These are phyloP conservation scores for Eupleurogrammus muticus DNA, from an alignment of 2,797 vertebrate species.

Conservation along the genomic window DNA sequence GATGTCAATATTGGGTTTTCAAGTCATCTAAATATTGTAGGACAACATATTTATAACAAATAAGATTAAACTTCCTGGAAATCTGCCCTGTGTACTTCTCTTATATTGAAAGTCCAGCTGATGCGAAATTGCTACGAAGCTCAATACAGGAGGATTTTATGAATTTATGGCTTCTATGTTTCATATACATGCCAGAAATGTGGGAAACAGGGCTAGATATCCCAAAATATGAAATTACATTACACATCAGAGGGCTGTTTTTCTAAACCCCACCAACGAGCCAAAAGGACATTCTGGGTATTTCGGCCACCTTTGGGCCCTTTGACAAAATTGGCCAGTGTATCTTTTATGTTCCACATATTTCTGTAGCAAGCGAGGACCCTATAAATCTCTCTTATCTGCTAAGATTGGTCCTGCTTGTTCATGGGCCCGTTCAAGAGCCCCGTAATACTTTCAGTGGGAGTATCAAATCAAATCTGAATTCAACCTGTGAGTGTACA, in stretches of 20 bases:
- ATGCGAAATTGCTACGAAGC: too few species aligned
- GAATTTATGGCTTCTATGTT: too few species aligned
- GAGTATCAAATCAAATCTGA: conserved; percentile 62
- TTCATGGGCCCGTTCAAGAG: conserved; percentile 25
- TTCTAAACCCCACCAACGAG: conserved; percentile 3
- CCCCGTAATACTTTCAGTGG: conserved; percentile 43
- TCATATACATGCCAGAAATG: too few species aligned
- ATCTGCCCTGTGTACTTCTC: too few species aligned
- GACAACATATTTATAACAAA: too few species aligned
- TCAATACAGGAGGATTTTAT: too few species aligned
- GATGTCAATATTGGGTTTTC: too few species aligned
- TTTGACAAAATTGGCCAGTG: background rate
- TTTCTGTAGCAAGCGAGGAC: conserved; percentile 31
- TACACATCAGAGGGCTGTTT: background rate
- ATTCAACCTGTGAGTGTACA: conserved; percentile 44
- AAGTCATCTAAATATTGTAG: too few species aligned
- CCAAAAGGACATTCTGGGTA: background rate
- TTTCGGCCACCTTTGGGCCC: background rate
- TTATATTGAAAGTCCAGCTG: too few species aligned
- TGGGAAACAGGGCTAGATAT: too few species aligned
- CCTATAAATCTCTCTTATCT: conserved; percentile 61
- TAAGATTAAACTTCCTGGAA: too few species aligned
- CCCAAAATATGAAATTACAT: background rate
- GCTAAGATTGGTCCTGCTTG: conserved; percentile 28
- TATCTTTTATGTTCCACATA: conserved; percentile 30